Conservation (phyloP, 2,888 invertebrate genomes). For the Poecilus cupreus region DNA sequence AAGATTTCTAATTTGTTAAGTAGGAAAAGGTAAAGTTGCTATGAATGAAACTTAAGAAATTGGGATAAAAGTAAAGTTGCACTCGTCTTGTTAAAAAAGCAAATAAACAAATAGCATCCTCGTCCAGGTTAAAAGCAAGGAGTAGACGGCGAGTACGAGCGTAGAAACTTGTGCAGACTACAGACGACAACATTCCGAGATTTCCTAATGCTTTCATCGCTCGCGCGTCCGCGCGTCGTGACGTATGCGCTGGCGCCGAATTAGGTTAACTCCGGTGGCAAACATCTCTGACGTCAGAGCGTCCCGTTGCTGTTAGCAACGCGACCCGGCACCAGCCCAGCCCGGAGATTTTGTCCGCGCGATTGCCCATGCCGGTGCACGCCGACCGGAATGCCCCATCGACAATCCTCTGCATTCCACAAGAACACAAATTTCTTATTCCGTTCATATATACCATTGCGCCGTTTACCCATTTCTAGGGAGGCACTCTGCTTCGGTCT, state of each 20-base stretch:
- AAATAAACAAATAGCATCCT: background rate
- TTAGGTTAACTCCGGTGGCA: constrained; percentile 52
- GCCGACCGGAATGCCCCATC: background rate
- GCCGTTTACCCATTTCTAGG: too few species aligned
- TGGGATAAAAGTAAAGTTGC: background rate
- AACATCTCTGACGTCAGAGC: constrained; percentile 54
- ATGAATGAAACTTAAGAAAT: background rate
- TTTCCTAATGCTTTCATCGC: constrained; percentile 20
- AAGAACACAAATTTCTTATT: background rate
- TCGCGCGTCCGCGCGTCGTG: background rate
- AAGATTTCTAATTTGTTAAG: too few species aligned
- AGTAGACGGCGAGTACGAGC: background rate
- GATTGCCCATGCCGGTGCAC: background rate
- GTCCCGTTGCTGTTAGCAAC: constrained; percentile 36
- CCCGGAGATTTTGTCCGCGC: background rate
- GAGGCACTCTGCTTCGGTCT: too few species aligned
- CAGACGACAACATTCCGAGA: background rate
- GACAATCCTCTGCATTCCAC: background rate
- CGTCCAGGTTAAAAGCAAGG: constrained; percentile 26
- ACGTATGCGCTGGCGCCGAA: constrained; percentile 42
- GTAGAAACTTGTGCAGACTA: background rate
- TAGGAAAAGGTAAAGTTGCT: background rate
- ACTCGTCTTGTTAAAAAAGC: background rate
- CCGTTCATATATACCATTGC: too few species aligned
- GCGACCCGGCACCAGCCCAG: constrained; percentile 23